A percentile compares a stretch with the other conserved stretches of the same genome.
phyloP scores from a whole-genome alignment of 1,140 invertebrate genomes.

The Uloborus diversus region DNA sequence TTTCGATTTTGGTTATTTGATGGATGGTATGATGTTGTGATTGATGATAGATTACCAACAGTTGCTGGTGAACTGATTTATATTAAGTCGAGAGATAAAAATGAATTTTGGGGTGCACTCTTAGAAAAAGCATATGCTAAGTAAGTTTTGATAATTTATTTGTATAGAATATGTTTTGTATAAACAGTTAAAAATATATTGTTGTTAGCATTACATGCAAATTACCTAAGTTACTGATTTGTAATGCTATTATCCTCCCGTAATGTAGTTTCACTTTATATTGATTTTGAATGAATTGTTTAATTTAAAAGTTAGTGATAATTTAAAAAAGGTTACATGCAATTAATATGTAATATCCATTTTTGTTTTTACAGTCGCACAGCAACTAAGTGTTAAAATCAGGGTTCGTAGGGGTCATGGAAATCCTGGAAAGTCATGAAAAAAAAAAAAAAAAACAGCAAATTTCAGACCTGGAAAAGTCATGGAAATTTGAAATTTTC shows the following conservation, averaged over 20 bases:
- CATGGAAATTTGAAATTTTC: no score
- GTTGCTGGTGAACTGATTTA: conserved; percentile 70
- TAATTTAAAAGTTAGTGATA: background rate
- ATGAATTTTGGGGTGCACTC: conserved; percentile 72
- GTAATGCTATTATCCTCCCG: no score
- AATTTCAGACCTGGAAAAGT: no score
- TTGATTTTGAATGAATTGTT: background rate
- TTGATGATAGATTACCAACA: conserved; percentile 73
- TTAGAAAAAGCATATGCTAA: conserved; percentile 75
- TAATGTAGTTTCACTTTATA: no score
- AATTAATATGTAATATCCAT: background rate
- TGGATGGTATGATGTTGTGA: conserved; percentile 71
- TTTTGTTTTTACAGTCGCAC: no score
- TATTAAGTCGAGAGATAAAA: conserved; percentile 68
- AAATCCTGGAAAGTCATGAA: no score
- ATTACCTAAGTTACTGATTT: no score
- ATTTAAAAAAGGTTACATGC: background rate
- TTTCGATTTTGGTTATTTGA: conserved; percentile 72
- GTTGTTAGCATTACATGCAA: no score
- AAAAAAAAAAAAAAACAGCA: no score
- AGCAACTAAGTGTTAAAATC: no score
- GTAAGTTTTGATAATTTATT: conserved; percentile 60
- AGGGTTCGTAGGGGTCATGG: no score
- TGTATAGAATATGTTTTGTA: no score
- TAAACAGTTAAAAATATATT: background rate